These are phyloP conservation scores for Ailuropoda melanoleuca DNA, from an alignment of 2,113 vertebrate genomes.

Conservation along the genomic window DNA sequence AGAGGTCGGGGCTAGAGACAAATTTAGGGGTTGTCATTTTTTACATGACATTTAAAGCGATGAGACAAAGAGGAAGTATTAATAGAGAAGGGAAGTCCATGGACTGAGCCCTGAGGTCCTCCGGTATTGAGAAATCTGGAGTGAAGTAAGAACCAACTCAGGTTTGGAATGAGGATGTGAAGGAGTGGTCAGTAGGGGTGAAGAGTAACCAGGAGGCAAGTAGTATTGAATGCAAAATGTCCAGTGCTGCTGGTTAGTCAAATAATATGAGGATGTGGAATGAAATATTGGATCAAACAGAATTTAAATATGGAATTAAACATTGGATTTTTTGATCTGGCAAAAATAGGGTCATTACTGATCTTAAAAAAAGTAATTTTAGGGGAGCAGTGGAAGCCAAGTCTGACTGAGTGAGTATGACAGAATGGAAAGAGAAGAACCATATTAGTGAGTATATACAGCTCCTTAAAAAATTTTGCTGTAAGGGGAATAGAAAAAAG, in stretches of 20 bases:
- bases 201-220: background rate
- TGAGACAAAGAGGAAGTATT: background rate
- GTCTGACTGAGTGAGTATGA: background rate
- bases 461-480: background rate
- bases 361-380: background rate
- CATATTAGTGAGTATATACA: background rate
- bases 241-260: background rate
- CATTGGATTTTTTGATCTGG: background rate
- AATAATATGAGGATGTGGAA: background rate
- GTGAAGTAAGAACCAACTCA: background rate
- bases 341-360: background rate
- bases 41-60: background rate
- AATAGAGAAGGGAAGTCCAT: background rate
- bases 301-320: slow-evolving; percentile 24
- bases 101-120: background rate
- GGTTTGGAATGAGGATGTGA: background rate
- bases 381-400: background rate
- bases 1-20: background rate
- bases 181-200: background rate
- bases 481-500: background rate
- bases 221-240: background rate
- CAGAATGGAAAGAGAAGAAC: background rate
- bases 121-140: background rate
- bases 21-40: slow-evolving; percentile 6
- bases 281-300: background rate